Conservation (phyloP, 2,797 vertebrate species). For the Ciconia nigra region DNA sequence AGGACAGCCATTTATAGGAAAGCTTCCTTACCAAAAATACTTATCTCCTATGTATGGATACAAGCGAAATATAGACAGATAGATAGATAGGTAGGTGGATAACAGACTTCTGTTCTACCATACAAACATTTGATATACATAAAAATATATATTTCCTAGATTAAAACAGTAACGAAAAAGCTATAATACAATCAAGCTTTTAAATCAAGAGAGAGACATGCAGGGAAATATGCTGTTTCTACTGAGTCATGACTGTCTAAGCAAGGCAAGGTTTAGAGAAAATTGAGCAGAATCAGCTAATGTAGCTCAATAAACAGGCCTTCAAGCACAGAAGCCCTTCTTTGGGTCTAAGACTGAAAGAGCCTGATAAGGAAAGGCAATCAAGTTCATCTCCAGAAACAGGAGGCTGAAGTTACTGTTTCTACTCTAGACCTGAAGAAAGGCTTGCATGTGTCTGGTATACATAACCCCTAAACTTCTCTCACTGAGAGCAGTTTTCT, state of each 20-base stretch:
- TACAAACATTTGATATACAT: not conserved
- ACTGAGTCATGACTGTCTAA: not conserved
- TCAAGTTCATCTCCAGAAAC: not conserved
- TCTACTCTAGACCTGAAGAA: not conserved
- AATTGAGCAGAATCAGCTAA: not conserved
- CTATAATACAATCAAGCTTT: not conserved
- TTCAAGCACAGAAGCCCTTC: not conserved
- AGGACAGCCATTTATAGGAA: not conserved
- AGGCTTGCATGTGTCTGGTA: accelerated
- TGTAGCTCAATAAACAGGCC: not conserved
- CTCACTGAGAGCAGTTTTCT: not conserved
- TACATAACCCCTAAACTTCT: not conserved
- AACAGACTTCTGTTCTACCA: not conserved
- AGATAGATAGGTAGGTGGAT: too few species aligned
- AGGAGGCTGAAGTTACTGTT: not conserved
- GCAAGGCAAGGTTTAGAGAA: not conserved
- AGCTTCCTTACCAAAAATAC: not conserved
- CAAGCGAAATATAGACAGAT: not conserved
- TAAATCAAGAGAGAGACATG: not conserved
- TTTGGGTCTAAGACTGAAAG: not conserved
- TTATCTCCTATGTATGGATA: not conserved
- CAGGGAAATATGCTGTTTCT: not conserved
- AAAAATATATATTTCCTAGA: not conserved
- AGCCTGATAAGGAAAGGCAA: not conserved
- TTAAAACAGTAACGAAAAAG: not conserved